A percentile compares a stretch with the other conserved stretches of the same genome.
These are phyloP conservation scores for Todiramphus saurophagus DNA, from an alignment of 2,113 vertebrate species.

Conservation along the genomic window DNA sequence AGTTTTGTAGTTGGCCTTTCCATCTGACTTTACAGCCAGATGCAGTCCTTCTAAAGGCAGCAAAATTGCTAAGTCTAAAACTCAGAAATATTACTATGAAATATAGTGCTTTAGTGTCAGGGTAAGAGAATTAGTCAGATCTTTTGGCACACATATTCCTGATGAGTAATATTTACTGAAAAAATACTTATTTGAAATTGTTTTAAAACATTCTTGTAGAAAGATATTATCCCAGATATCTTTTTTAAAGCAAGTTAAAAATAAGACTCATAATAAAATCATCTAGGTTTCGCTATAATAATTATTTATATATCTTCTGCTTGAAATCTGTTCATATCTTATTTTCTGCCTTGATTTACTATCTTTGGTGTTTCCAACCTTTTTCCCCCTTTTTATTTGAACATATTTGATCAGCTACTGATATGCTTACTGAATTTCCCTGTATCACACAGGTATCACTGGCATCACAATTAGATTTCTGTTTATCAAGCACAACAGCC, in stretches of 20 bases:
- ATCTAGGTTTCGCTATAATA: background rate
- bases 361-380: rapidly evolving
- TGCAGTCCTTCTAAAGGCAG: background rate
- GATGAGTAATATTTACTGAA: background rate
- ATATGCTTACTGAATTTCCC: background rate
- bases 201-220: background rate
- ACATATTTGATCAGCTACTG: background rate
- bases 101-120: background rate
- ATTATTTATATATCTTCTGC: background rate
- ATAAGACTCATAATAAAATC: background rate
- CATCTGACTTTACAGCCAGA: background rate
- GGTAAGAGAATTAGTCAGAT: background rate
- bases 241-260: background rate
- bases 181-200: background rate
- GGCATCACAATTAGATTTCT: background rate
- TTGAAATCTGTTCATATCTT: background rate
- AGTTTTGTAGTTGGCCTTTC: background rate
- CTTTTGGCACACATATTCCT: background rate
- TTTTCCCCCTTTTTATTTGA: background rate
- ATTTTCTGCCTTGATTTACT: background rate
- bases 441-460: background rate
- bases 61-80: background rate
- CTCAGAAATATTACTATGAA: background rate
- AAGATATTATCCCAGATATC: background rate
- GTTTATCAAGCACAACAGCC: background rate